A percentile compares a stretch with the other conserved stretches of the same genome.
phyloP scores from a whole-genome alignment of 2,888 invertebrate genomes.

The Chouioia cunea region DNA sequence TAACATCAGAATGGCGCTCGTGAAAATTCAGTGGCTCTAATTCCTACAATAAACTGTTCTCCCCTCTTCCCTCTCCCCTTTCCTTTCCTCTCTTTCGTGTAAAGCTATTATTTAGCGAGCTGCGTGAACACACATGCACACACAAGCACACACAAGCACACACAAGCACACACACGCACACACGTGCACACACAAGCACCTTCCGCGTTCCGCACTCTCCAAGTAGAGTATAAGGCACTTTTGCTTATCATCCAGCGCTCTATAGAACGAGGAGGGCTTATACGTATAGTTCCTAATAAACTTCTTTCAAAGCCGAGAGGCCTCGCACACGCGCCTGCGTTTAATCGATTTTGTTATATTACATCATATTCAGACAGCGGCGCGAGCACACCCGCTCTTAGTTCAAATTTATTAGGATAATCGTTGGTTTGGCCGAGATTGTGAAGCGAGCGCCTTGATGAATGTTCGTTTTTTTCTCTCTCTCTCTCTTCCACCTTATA shows the following conservation, averaged over 20 bases:
- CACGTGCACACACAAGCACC: too few relatives aligned
- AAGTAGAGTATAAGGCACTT: constrained; percentile 4
- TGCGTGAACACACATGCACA: too few relatives aligned
- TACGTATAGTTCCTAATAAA: constrained; percentile 28
- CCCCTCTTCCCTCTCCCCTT: not conserved
- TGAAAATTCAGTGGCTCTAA: constrained; percentile 10
- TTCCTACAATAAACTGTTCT: constrained; percentile 11
- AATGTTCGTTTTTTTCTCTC: constrained; percentile 5
- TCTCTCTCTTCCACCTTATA: too few relatives aligned
- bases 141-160: too few relatives aligned
- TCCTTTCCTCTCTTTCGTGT: too few relatives aligned
- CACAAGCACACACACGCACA: too few relatives aligned
- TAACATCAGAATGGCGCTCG: not conserved
- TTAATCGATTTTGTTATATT: constrained; percentile 32
- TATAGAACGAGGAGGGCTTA: constrained; percentile 6
- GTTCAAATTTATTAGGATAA: constrained; percentile 36
- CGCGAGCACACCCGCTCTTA: constrained; percentile 1
- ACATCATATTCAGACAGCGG: not conserved
- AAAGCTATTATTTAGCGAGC: too few relatives aligned
- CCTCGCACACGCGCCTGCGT: not conserved
- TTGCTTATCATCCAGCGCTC: constrained; percentile 15
- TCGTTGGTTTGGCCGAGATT: constrained; percentile 3
- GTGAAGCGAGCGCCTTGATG: not conserved
- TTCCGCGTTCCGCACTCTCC: too few relatives aligned
- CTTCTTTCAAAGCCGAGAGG: constrained; percentile 17